phyloP scores from a whole-genome alignment of 2,888 invertebrate genomes.

The Drosophila peninsularis region DNA sequence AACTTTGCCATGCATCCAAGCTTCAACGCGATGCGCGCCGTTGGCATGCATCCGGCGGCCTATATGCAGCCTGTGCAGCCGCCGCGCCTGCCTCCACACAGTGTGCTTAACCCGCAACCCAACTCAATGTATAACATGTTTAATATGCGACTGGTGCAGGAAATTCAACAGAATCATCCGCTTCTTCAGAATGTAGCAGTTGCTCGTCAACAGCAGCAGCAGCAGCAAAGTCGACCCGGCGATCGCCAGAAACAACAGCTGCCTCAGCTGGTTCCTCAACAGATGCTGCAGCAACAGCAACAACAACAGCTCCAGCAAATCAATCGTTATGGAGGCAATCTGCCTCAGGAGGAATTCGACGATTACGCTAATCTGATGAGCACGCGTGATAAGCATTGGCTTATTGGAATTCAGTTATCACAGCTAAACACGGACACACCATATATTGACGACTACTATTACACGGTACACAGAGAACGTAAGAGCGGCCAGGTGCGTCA shows the following conservation, averaged over 20 bases:
- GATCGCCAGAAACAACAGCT: conserved; percentile 51
- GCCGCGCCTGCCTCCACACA: conserved; percentile 83
- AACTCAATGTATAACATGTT: conserved; percentile 82
- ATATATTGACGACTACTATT: conserved; percentile 98
- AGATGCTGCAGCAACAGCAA: conserved; percentile 39
- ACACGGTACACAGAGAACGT: conserved; percentile 91
- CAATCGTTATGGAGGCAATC: conserved; percentile 80
- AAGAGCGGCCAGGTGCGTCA: conserved; percentile 87
- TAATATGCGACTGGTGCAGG: conserved; percentile 84
- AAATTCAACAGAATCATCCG: conserved; percentile 85
- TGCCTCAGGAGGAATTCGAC: conserved; percentile 86
- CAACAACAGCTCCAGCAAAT: conserved; percentile 59
- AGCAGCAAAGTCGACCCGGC: conserved; percentile 67
- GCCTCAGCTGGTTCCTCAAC: conserved; percentile 36
- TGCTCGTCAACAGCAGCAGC: conserved; percentile 71
- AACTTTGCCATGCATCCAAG: conserved; percentile 85
- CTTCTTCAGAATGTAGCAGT: conserved; percentile 79
- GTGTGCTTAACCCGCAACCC: conserved; percentile 65
- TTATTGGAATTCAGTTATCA: conserved; percentile 96
- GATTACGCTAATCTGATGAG: conserved; percentile 97
- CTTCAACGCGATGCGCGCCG: conserved; percentile 84
- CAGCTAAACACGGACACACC: conserved; percentile 98
- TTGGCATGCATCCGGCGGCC: conserved; percentile 76
- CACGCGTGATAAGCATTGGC: conserved; percentile 96
- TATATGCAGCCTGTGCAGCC: conserved; percentile 75